Base-by-base conservation (phyloP, 2,888 invertebrate genomes). In the Sinodicranocentrus sp. region DNA sequence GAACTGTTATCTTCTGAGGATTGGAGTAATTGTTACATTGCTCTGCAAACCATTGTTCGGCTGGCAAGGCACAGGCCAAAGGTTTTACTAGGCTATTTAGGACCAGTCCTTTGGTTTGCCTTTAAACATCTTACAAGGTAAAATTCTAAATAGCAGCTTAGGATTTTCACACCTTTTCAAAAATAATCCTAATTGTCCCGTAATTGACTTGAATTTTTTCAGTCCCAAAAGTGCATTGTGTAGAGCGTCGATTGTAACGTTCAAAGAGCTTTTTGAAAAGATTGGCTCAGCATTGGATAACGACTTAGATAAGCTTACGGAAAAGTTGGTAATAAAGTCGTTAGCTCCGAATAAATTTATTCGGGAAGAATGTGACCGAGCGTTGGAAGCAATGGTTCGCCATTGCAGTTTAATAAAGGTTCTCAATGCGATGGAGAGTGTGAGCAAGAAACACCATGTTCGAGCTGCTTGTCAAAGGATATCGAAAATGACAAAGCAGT, bases 231-330 rank as follows among this genome's bases (percentile, higher is more conserved):
- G 68, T 0, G 79, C 71, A 17, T 28, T 79, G 0, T 71, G 71
- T 54, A 61, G 79, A 17, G 71, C 71, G 3, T 70, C 79, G 17
- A 79, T 79, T 52, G 70, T 79, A 10, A 79, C 79, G 0, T 79
- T 79, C 33, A 71, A 48, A 17, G 79, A 79, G 23, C 52, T 79
- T 23, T 79, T 79, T 28, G 48, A 79, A 52, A 43, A 59, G 10
- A 70, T 79, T 25, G 71, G 79, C 23, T 79, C 79, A 2, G 79
- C 79, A 0, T 33, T 79, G 39, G 79, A 79, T 19, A 70, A 70
- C 19, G 71, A 79, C 39, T 39, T 79, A 71, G 79, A 79, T 28
- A 79, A 79, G 25, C 17, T 79, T 10, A 71, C 63, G 6, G 79
- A 79, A 26, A 79, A 79, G 39, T 28, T 79, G 13, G 59, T 70